Evolutionary conservation across 2,797 vertebrate species (phyloP), one percentile per base, ranked within the genome.

Genomic region (Knipowitschia caucasica): DNA sequence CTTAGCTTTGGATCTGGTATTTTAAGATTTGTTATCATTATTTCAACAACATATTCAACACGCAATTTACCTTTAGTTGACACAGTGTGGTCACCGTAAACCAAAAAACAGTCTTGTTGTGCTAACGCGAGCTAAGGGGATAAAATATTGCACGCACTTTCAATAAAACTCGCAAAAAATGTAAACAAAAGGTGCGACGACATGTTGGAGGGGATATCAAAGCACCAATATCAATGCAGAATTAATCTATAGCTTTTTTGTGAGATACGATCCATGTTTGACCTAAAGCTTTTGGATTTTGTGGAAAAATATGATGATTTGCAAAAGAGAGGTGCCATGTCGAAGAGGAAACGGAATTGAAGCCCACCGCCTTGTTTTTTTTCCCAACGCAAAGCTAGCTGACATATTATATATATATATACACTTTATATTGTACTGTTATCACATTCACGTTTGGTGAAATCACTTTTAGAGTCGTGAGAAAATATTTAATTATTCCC

Each of bases 341-440:
- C 71, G 53, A 31, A 62, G 3, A 15, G 68, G 75, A 82, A 79
- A 0, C 83, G 83, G 83, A 85, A 80, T 49, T 62, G 49, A 56
- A 33, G 27, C 20, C 44, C n/a, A 12, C 8, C 30, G 1, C 15
- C 9, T n/a, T n/a, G n/a, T n/a, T n/a, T n/a, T n/a, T n/a, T n/a
- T n/a, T n/a, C n/a, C n/a, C n/a, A n/a, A n/a, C n/a, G n/a, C n/a
- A n/a, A n/a, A n/a, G n/a, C n/a, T n/a, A n/a, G n/a, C n/a, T n/a
- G n/a, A n/a, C n/a, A n/a, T n/a, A n/a, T n/a, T n/a, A n/a, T n/a
- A n/a, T n/a, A n/a, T n/a, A n/a, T n/a, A n/a, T n/a, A n/a, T n/a
- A n/a, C n/a, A n/a, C n/a, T n/a, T n/a, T n/a, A n/a, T n/a, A n/a
- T n/a, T n/a, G n/a, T n/a, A n/a, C n/a, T n/a, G n/a, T n/a, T n/a